These are phyloP conservation scores for Cepaea nemoralis DNA, from an alignment of 1,140 invertebrate genomes.

Conservation along the genomic window DNA sequence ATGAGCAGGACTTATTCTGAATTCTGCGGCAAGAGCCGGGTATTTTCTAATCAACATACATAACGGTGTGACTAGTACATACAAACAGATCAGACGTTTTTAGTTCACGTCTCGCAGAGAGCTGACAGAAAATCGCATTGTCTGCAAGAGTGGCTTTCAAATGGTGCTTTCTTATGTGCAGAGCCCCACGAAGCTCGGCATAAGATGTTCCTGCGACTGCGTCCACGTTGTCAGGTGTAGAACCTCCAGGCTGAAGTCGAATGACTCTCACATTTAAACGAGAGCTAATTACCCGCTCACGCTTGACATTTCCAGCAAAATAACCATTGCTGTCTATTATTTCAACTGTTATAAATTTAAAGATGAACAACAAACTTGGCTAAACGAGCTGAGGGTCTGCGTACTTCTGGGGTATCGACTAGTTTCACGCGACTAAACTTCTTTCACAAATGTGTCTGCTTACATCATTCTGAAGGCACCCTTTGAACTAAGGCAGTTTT, in stretches of 20 bases:
- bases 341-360: background rate
- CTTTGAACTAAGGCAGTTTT: background rate
- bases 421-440: background rate
- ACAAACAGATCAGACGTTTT: conserved; percentile 1
- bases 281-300: background rate
- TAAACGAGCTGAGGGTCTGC: background rate
- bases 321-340: background rate
- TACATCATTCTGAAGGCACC: background rate
- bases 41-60: conserved; percentile 25
- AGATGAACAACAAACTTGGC: conserved; percentile 14
- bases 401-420: conserved; percentile 1
- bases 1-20: background rate
- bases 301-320: background rate
- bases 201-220: background rate
- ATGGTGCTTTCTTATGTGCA: background rate
- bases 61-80: background rate
- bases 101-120: background rate
- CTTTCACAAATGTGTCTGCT: background rate
- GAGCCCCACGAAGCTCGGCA: background rate
- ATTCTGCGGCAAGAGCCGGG: background rate
- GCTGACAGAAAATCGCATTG: background rate
- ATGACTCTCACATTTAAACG: background rate
- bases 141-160: background rate
- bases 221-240: background rate
- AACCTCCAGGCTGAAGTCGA: background rate